Conservation (phyloP, 2,888 invertebrate species). For the Tenthredo notha region DNA sequence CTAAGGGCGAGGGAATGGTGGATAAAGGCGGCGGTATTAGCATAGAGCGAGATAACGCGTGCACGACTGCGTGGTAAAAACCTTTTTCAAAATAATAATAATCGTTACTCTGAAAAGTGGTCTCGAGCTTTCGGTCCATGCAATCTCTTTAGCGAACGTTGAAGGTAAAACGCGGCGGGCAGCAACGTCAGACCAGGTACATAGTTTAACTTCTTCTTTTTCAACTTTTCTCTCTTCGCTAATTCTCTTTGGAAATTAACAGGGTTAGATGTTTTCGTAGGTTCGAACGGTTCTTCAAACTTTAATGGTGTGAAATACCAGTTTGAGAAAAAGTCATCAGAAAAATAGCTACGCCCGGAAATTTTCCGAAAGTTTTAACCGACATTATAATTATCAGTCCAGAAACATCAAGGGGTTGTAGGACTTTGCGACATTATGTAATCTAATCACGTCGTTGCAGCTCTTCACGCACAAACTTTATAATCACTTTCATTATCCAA, state of each 20-base stretch:
- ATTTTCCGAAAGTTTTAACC: conserved; percentile 5
- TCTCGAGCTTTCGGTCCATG: conserved; percentile 27
- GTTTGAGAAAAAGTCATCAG: not conserved
- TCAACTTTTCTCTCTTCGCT: conserved; percentile 23
- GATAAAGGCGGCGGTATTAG: conserved; percentile 43
- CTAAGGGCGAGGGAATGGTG: not conserved
- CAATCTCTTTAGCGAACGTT: conserved; percentile 47
- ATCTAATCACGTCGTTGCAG: conserved; percentile 30
- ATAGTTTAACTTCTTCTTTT: conserved; percentile 20
- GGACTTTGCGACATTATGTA: not conserved
- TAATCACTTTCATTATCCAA: conserved; percentile 29
- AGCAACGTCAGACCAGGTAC: conserved; percentile 28
- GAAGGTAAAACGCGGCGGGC: not conserved
- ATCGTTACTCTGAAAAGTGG: conserved; percentile 39
- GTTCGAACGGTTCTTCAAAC: not conserved
- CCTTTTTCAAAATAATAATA: conserved; percentile 50
- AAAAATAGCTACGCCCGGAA: not conserved
- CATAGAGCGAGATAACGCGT: conserved; percentile 52
- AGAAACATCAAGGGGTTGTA: not conserved
- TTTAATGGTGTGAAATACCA: conserved; percentile 32
- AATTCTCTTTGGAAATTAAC: conserved; percentile 50
- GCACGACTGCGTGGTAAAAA: conserved; percentile 30
- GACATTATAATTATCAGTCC: not conserved
- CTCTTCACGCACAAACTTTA: conserved; percentile 21
- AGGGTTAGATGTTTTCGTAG: conserved; percentile 51